Percentiles rank a stretch among this genome's conserved stretches.
phyloP scores from a whole-genome alignment of 2,797 vertebrate species.

The Neosilurus mollespiculum region DNA sequence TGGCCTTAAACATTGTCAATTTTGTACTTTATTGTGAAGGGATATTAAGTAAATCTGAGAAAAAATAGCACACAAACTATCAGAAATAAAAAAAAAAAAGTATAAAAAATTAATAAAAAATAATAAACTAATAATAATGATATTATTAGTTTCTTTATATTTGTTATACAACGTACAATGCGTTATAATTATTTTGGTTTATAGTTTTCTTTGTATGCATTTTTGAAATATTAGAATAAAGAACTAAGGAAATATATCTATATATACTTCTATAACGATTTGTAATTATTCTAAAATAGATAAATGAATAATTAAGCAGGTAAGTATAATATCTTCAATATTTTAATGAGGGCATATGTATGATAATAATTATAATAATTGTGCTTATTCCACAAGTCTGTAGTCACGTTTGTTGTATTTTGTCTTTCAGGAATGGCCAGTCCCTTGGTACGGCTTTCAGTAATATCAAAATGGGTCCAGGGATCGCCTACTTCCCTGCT shows the following conservation, averaged over 20 bases:
- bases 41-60: not conserved
- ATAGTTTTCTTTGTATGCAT: too few relatives aligned
- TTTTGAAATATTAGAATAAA: too few relatives aligned
- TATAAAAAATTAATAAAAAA: too few relatives aligned
- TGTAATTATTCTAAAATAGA: not conserved
- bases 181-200: too few relatives aligned
- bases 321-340: not conserved
- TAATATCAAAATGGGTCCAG: constrained; percentile 86
- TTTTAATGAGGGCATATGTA: too few relatives aligned
- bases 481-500: constrained; percentile 94
- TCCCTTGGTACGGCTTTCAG: constrained; percentile 90
- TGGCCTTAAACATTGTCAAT: not conserved
- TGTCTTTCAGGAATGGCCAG: constrained; percentile 83
- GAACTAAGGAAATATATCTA: too few relatives aligned
- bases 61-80: not conserved
- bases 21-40: not conserved
- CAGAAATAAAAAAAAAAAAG: not conserved
- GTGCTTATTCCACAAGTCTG: not conserved
- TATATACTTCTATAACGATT: too few relatives aligned
- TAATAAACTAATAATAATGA: too few relatives aligned
- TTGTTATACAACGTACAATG: too few relatives aligned
- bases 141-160: too few relatives aligned
- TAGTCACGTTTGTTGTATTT: not conserved
- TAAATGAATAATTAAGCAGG: too few relatives aligned
- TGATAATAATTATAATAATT: too few relatives aligned